phyloP scores from a whole-genome alignment of 2,797 vertebrate genomes.

The Telmatherina bonti region DNA sequence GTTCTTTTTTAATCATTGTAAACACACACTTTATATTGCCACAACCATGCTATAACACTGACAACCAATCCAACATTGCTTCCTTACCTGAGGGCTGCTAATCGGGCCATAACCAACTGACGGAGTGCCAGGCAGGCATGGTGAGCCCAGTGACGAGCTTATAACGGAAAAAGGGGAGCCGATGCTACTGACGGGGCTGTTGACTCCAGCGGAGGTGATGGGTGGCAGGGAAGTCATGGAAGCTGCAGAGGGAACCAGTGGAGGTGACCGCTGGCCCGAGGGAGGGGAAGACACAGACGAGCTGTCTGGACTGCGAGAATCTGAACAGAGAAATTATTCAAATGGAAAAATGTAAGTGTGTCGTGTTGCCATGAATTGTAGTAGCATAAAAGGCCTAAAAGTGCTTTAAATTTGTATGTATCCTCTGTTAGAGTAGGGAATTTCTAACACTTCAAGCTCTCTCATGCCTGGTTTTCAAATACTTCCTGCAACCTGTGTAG shows the following conservation, averaged over 20 bases:
- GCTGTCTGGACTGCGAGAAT: slow-evolving; percentile 92
- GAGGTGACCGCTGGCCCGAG: slow-evolving; percentile 84
- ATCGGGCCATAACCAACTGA: slow-evolving; percentile 93
- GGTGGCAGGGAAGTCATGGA: slow-evolving; percentile 83
- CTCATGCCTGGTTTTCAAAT: neutral
- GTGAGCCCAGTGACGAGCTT: slow-evolving; percentile 93
- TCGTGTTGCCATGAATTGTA: neutral
- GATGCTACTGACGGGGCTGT: slow-evolving; percentile 88
- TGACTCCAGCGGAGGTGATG: slow-evolving; percentile 75
- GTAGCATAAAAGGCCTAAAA: neutral
- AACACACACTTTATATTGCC: no score
- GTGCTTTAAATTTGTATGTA: neutral
- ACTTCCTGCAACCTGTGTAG: no score
- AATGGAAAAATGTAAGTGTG: neutral
- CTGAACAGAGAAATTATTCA: slow-evolving; percentile 61
- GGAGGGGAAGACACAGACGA: slow-evolving; percentile 89
- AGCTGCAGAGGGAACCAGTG: slow-evolving; percentile 75
- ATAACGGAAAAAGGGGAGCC: slow-evolving; percentile 94
- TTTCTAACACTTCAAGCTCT: neutral
- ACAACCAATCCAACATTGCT: neutral
- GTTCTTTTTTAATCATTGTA: no score
- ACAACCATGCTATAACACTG: neutral
- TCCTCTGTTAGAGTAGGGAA: neutral
- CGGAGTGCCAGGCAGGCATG: slow-evolving; percentile 90
- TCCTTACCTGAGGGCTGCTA: slow-evolving; percentile 91